A percentile compares a stretch with the other conserved stretches of the same genome.
Conservation (phyloP, 2,888 invertebrate species). For the Lamellibrachia satsuma region DNA sequence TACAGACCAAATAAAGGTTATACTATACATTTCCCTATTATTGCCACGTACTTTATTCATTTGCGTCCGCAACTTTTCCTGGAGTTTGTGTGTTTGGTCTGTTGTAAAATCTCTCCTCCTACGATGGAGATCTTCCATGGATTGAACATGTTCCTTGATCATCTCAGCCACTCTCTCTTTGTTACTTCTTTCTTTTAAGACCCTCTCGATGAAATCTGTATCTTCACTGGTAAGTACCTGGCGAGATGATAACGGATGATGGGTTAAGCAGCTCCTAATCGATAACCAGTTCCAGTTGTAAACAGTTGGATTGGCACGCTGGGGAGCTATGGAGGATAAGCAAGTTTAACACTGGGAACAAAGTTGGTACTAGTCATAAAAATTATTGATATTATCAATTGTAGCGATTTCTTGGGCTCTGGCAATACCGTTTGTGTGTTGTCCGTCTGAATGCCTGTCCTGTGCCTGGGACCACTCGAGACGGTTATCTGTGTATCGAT, state of each 20-base stretch:
- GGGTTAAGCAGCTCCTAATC: too few relatives aligned
- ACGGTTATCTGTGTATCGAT: neutral
- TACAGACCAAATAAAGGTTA: neutral
- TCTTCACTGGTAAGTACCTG: neutral
- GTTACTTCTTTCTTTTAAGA: neutral
- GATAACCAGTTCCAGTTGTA: too few relatives aligned
- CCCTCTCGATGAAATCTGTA: neutral
- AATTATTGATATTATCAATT: neutral
- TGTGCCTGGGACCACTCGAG: neutral
- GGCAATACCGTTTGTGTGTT: neutral
- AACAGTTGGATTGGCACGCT: too few relatives aligned
- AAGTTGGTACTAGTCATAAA: neutral
- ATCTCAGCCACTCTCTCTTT: slow-evolving; percentile 12
- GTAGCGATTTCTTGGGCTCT: neutral
- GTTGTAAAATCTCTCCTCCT: neutral
- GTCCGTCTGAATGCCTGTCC: neutral
- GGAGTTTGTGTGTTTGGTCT: neutral
- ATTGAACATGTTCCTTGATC: neutral
- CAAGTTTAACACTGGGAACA: neutral
- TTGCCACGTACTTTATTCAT: neutral
- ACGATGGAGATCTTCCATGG: neutral
- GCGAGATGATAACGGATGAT: neutral
- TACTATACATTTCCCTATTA: neutral
- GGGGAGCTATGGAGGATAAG: too few relatives aligned
- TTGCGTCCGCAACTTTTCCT: neutral